These are phyloP conservation scores for Aporophyla nigra DNA, from an alignment of 2,888 invertebrate species.

Conservation along the genomic window DNA sequence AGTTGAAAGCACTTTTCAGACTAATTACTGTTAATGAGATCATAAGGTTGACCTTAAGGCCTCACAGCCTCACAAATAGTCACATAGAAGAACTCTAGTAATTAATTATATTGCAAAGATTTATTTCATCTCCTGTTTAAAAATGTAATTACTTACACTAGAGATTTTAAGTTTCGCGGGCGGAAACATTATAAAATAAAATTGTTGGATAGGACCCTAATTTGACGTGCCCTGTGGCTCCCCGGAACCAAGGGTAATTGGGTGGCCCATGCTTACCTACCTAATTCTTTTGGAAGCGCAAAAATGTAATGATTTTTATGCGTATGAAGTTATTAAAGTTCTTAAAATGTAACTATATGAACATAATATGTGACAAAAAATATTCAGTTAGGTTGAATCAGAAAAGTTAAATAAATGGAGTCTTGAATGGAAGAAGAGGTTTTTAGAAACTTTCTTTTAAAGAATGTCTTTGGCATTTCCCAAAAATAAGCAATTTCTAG, in stretches of 20 bases:
- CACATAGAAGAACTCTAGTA: neutral
- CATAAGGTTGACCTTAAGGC: conserved; percentile 12
- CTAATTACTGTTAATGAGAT: conserved; percentile 60
- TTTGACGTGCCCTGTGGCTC: conserved; percentile 18
- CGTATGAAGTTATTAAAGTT: conserved; percentile 14
- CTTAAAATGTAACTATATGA: neutral
- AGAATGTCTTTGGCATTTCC: neutral
- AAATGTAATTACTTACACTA: neutral
- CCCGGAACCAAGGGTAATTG: conserved; percentile 29
- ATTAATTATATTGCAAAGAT: neutral
- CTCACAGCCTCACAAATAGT: neutral
- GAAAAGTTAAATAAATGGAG: neutral
- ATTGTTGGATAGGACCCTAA: conserved; percentile 24
- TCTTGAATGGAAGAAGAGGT: neutral
- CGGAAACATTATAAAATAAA: conserved; percentile 18
- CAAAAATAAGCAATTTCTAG: neutral
- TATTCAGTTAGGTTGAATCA: neutral
- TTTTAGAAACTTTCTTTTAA: neutral
- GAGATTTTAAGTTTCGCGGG: neutral
- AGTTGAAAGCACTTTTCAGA: conserved; percentile 47
- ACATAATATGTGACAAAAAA: neutral
- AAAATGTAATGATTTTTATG: conserved; percentile 33
- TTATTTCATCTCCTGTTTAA: neutral
- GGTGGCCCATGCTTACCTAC: conserved; percentile 9
- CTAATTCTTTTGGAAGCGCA: conserved; percentile 33